phyloP scores from a whole-genome alignment of 1,140 invertebrate genomes.

The Ericerus pela region DNA sequence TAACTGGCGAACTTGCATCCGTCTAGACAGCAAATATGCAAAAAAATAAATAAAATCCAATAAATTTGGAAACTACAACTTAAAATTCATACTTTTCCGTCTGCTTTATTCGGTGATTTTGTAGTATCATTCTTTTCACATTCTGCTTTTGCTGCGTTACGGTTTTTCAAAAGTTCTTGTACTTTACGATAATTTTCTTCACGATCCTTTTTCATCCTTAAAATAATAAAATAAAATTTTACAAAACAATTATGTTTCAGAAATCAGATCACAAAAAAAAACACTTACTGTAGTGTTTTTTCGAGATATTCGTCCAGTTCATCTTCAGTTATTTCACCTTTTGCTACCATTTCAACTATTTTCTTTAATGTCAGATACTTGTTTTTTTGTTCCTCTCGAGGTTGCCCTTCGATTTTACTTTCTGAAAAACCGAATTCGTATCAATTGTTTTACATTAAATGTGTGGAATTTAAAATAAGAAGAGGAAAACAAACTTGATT shows the following conservation, averaged over 20 bases:
- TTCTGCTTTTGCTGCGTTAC: conserved; percentile 45
- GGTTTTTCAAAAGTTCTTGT: conserved; percentile 47
- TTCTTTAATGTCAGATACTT: conserved; percentile 1
- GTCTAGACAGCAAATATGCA: not conserved
- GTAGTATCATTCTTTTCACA: not conserved
- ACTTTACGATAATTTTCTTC: conserved; percentile 39
- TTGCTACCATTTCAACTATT: not conserved
- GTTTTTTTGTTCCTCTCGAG: not conserved
- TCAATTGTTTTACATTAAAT: conserved; percentile 40
- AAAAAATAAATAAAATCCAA: not conserved
- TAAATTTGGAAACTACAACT: not conserved
- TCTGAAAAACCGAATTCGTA: too few species aligned
- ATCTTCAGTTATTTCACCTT: not conserved
- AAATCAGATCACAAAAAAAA: conserved; percentile 50
- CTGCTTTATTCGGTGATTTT: not conserved
- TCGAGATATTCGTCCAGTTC: not conserved
- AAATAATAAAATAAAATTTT: conserved; percentile 51
- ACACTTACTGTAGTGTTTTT: not conserved
- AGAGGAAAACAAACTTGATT: conserved; percentile 45
- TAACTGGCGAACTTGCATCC: not conserved
- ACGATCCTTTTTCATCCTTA: conserved; percentile 47
- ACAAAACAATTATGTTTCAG: conserved; percentile 50
- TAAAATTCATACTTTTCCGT: not conserved
- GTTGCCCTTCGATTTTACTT: not conserved
- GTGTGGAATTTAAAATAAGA: conserved; percentile 63